phyloP scores from a whole-genome alignment of 2,113 vertebrate genomes.

The Rhegmatorhina hoffmannsi region DNA sequence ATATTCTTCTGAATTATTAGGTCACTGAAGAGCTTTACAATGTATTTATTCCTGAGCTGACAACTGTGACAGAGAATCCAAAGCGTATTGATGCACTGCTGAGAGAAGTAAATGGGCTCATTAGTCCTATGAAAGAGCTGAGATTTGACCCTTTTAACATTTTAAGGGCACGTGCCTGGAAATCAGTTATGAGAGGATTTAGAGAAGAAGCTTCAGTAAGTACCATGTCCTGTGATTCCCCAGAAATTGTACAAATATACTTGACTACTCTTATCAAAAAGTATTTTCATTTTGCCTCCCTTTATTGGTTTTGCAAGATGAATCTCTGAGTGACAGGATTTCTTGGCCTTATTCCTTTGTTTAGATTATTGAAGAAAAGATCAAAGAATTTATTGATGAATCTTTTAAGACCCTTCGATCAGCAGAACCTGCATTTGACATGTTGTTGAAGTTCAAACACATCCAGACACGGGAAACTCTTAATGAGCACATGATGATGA shows the following conservation, averaged over 20 bases:
- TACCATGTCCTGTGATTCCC: neutral
- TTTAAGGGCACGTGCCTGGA: slow-evolving; percentile 79
- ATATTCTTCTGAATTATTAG: slow-evolving; percentile 63
- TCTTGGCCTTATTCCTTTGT: neutral
- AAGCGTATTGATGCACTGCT: slow-evolving; percentile 82
- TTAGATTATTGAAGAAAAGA: slow-evolving; percentile 88
- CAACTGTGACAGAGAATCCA: slow-evolving; percentile 83
- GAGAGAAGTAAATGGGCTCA: slow-evolving; percentile 79
- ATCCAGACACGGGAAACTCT: slow-evolving; percentile 82
- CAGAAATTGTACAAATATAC: neutral
- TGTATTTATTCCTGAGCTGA: slow-evolving; percentile 87
- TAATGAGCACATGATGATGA: slow-evolving; percentile 89
- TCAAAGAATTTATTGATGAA: slow-evolving; percentile 86
- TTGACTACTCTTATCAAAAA: neutral
- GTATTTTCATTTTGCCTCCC: neutral
- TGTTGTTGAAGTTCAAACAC: slow-evolving; percentile 89
- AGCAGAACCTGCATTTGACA: slow-evolving; percentile 87
- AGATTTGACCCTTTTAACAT: slow-evolving; percentile 86
- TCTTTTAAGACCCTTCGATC: slow-evolving; percentile 90
- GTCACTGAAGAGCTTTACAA: slow-evolving; percentile 87
- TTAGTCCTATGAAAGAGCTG: slow-evolving; percentile 79
- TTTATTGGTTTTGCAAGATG: neutral
- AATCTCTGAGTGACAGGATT: neutral
- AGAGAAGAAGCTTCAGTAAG: slow-evolving; percentile 81
- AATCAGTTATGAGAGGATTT: slow-evolving; percentile 84